Percentiles rank a stretch among this genome's conserved stretches.
phyloP scores from a whole-genome alignment of 53 echinoderm and acorn worm genomes.

The Zoroaster sp. region DNA sequence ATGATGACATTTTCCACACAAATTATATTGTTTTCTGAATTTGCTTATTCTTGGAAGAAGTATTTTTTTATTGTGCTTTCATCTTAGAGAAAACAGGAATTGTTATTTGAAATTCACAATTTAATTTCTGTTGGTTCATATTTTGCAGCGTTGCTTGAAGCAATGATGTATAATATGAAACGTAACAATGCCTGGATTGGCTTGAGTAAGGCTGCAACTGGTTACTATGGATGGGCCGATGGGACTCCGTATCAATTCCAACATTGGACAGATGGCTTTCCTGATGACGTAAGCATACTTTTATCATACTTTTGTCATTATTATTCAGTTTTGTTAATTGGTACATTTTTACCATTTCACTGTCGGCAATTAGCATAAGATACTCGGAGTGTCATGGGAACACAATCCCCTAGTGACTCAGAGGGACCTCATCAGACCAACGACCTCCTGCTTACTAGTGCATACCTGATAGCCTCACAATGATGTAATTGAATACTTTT shows the following conservation, averaged over 20 bases:
- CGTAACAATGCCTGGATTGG: slow-evolving; percentile 67
- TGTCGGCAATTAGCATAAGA: too few species aligned
- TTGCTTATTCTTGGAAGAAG: background rate
- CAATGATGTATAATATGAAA: background rate
- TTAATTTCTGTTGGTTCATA: background rate
- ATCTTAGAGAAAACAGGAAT: too few species aligned
- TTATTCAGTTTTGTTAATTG: too few species aligned
- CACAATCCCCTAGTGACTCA: too few species aligned
- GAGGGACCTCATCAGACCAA: too few species aligned
- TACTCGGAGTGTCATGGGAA: too few species aligned
- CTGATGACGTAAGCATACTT: background rate
- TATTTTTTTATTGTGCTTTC: background rate
- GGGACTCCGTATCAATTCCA: slow-evolving; percentile 68
- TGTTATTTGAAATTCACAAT: background rate
- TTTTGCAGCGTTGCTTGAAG: slow-evolving; percentile 29
- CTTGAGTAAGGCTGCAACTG: slow-evolving; percentile 57
- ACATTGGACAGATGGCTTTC: slow-evolving; percentile 65
- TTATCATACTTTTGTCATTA: too few species aligned
- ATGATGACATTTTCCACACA: too few species aligned
- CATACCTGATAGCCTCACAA: too few species aligned
- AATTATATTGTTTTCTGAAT: background rate
- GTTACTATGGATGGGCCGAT: slow-evolving; percentile 76
- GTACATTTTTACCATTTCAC: too few species aligned
- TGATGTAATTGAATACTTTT: too few species aligned
- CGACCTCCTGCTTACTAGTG: too few species aligned